Evolutionary conservation across 2,888 invertebrate species (phyloP).

Genomic region (Ischnura elegans): DNA sequence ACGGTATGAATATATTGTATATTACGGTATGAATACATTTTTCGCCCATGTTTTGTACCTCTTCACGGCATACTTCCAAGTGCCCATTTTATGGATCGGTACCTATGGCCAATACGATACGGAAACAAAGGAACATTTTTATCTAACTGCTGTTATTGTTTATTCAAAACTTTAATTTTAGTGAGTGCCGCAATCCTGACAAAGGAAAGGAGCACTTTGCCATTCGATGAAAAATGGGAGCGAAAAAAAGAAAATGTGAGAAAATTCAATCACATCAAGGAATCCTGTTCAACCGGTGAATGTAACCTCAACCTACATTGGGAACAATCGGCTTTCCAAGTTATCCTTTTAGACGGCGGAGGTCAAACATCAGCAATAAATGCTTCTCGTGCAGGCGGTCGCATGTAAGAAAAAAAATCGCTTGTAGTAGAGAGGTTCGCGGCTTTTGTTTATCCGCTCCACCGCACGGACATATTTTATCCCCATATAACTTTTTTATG

Average conservation of each 20-base stretch:
- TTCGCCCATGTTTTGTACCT: too few species aligned
- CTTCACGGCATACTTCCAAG: too few species aligned
- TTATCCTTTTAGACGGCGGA: background rate
- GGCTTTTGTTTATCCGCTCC: background rate
- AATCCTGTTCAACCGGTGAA: background rate
- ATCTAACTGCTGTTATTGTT: background rate
- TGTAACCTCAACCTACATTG: background rate
- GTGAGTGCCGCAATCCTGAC: background rate
- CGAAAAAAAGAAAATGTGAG: background rate
- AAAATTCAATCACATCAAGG: background rate
- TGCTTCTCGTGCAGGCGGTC: background rate
- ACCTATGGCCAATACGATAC: background rate
- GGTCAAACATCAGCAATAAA: background rate
- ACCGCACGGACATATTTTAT: background rate
- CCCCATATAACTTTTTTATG: background rate
- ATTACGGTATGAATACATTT: too few species aligned
- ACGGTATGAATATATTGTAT: too few species aligned
- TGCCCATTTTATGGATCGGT: background rate
- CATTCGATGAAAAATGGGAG: background rate
- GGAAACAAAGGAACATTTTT: background rate
- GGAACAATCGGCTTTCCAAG: background rate
- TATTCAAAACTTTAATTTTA: background rate
- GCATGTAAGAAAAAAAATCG: background rate
- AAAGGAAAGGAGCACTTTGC: background rate
- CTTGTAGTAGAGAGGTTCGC: background rate